Evolutionary conservation across 30 jellyfish, hydroid and myxozoan genomes (phyloP), one percentile per base, ranked within the genome.

Genomic region (Hydra vulgaris): DNA sequence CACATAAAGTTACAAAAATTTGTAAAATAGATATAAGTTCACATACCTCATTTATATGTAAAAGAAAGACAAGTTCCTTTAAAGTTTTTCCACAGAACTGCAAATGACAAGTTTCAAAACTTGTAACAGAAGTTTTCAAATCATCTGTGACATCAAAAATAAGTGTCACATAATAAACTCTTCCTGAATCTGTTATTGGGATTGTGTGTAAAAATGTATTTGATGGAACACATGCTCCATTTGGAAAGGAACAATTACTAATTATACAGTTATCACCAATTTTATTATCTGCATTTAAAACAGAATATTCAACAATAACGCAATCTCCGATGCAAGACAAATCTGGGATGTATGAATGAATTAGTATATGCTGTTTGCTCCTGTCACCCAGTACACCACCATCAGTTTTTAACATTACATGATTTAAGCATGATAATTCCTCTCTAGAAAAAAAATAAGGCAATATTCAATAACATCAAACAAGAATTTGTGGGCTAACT

Each of bases 151-250:
- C 71, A 5, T 95, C 95, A 86, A 91, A 86, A 7, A 87, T 84
- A 18, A 91, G 85, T n/a, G 97, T 91, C 17, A 86, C 90, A 75
- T 82, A 91, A 61, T 20, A 61, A 3, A 79, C 40, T n/a, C 54
- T 70, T 52, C 73, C 80, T 23, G 79, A 84, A 25, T 79, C 82
- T 17, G 68, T 25, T 0, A 89, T 88, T 27, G 88, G 78, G 0
- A 86, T 95, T 12, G 97, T 91, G 71, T 91, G 96, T 61, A 91
- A 72, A 83, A 91, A 91, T 21, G 87, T 83, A 56, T 80, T 66
- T 18, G 72, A 82, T 18, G 96, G 96, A 54, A 91, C 83, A 0
- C 74, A 26, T 52, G 82, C 83, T 15, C 88, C 95, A 23, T 74
- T 79, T 8, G 94, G 83, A 18, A 83, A 71, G 67, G 73, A 40